phyloP scores from a whole-genome alignment of 2,113 vertebrate genomes.

The Megatriorchis doriae region DNA sequence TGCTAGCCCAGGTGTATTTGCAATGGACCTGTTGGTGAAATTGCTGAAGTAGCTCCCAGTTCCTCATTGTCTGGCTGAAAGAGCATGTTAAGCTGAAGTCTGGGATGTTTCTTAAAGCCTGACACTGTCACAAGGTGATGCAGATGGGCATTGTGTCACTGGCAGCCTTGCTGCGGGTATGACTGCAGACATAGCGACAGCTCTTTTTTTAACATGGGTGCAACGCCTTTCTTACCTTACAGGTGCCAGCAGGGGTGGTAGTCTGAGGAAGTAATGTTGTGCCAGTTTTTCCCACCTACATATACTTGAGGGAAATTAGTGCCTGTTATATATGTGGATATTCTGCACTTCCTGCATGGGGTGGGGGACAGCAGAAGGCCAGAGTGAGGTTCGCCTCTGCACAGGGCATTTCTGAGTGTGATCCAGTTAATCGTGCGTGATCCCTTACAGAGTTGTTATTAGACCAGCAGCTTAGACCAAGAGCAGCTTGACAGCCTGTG shows the following conservation, averaged over 20 bases:
- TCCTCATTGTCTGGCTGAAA: rapidly evolving
- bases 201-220: too few species aligned
- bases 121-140: neutral
- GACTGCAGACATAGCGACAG: neutral
- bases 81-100: neutral
- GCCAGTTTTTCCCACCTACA: neutral
- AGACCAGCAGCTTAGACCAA: neutral
- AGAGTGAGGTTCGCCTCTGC: neutral
- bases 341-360: neutral
- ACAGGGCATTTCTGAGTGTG: neutral
- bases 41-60: neutral
- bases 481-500: neutral
- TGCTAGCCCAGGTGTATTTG: neutral
- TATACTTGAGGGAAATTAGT: neutral
- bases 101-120: neutral
- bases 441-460: neutral
- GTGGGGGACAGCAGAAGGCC: too few species aligned
- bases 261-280: neutral
- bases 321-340: neutral
- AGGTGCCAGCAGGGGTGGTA: too few species aligned
- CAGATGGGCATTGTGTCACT: neutral
- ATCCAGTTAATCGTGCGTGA: neutral
- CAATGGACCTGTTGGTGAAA: neutral
- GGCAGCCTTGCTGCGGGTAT: neutral
- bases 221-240: neutral